phyloP scores from a whole-genome alignment of 2,888 invertebrate genomes.

The Xestia xanthographa region DNA sequence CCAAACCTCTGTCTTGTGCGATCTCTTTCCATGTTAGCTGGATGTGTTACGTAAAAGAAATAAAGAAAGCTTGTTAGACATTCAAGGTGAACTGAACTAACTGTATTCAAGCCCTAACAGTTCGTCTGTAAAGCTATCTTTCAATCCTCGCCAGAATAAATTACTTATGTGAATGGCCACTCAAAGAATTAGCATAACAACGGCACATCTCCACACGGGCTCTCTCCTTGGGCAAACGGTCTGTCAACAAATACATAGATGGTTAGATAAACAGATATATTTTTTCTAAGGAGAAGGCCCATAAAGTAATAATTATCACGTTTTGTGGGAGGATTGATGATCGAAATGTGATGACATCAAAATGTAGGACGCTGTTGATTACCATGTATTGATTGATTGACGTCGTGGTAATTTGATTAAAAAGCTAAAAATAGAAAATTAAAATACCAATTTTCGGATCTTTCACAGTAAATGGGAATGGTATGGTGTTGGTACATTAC shows the following conservation, averaged over 20 bases:
- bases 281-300: background rate
- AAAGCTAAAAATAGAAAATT: background rate
- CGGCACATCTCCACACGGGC: constrained; percentile 20
- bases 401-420: constrained; percentile 5
- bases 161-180: constrained; percentile 13
- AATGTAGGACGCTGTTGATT: constrained; percentile 22
- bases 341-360: constrained; percentile 27
- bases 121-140: constrained; percentile 6
- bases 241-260: constrained; percentile 1
- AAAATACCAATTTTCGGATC: background rate
- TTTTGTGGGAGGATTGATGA: constrained; percentile 32
- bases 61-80: background rate
- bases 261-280: constrained; percentile 17
- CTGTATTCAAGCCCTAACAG: constrained; percentile 24
- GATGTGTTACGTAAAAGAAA: background rate
- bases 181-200: constrained; percentile 52
- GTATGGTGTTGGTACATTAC: background rate
- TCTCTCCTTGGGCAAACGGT: constrained; percentile 9
- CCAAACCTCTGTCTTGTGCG: background rate
- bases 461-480: background rate
- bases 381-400: background rate
- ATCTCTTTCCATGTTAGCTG: too few species aligned
- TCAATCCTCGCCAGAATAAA: constrained; percentile 32
- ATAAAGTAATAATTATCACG: constrained; percentile 7
- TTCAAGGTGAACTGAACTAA: constrained; percentile 11